Evolutionary conservation across 2,113 vertebrate genomes (phyloP).

Genomic region (Spilogale gracilis): DNA sequence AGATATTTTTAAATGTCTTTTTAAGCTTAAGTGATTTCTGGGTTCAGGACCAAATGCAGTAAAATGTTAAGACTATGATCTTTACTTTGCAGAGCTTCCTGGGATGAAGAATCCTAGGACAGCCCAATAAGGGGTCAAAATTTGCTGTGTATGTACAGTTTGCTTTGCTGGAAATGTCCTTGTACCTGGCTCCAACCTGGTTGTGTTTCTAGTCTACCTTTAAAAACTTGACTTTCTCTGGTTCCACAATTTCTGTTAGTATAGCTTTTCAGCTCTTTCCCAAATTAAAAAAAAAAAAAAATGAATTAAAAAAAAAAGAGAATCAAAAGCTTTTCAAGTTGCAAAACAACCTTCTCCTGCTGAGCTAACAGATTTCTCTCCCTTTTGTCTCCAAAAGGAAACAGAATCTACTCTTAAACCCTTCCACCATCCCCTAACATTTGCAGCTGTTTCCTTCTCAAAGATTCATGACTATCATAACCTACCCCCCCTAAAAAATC

Average conservation of each 20-base stretch:
- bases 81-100: background rate
- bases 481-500: background rate
- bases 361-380: constrained; percentile 75
- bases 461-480: constrained; percentile 46
- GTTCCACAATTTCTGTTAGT: constrained; percentile 36
- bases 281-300: constrained; percentile 58
- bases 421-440: constrained; percentile 48
- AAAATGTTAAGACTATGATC: background rate
- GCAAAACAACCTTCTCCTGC: constrained; percentile 39
- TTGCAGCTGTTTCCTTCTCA: constrained; percentile 72
- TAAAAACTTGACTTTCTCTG: constrained; percentile 64
- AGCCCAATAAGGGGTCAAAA: background rate
- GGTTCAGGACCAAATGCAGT: constrained; percentile 9
- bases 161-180: background rate
- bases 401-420: constrained; percentile 66
- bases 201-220: constrained; percentile 38
- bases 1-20: background rate
- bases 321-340: constrained; percentile 73
- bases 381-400: constrained; percentile 70
- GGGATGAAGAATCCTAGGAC: background rate
- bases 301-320: constrained; percentile 26
- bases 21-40: background rate
- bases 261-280: constrained; percentile 64
- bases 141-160: background rate
- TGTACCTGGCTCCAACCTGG: background rate